A percentile compares a stretch with the other conserved stretches of the same genome.
Conservation (phyloP, 2,888 invertebrate genomes). For the Caenorhabditis imperialis region DNA sequence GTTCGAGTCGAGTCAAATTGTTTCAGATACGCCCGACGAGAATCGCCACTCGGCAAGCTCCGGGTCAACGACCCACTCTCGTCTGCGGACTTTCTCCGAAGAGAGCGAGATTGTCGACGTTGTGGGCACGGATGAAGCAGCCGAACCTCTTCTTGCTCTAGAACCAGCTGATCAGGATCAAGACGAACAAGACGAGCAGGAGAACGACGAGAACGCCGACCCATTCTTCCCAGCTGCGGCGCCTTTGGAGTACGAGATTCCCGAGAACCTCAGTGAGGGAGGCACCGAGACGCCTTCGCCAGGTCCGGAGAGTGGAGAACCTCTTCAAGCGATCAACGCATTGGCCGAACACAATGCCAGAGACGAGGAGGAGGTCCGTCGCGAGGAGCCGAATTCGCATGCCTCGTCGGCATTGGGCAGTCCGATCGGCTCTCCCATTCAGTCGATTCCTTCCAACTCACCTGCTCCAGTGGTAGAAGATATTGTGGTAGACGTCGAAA, state of each 20-base stretch:
- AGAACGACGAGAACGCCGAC: too few species aligned
- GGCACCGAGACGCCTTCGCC: conserved; percentile 5
- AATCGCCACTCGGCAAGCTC: conserved; percentile 32
- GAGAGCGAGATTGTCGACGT: conserved; percentile 30
- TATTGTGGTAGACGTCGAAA: neutral
- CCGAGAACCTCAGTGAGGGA: neutral
- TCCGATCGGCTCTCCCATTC: conserved; percentile 13
- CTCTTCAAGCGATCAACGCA: neutral
- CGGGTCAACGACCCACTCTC: conserved; percentile 5
- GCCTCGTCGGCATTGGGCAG: conserved; percentile 8
- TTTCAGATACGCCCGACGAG: conserved; percentile 14
- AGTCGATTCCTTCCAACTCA: neutral
- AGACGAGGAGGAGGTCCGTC: neutral
- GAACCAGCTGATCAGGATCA: too few species aligned
- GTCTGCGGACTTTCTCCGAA: conserved; percentile 16
- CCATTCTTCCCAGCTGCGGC: too few species aligned
- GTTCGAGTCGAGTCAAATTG: neutral
- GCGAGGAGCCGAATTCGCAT: neutral
- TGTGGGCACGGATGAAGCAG: neutral
- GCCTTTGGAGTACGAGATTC: too few species aligned
- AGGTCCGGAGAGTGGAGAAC: neutral
- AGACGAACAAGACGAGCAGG: too few species aligned
- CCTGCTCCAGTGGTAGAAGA: too few species aligned
- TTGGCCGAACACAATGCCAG: neutral
- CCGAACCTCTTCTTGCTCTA: too few species aligned